A percentile compares a stretch with the other conserved stretches of the same genome.
phyloP scores from a whole-genome alignment of 1,140 invertebrate species.

The Aphis craccivora region DNA sequence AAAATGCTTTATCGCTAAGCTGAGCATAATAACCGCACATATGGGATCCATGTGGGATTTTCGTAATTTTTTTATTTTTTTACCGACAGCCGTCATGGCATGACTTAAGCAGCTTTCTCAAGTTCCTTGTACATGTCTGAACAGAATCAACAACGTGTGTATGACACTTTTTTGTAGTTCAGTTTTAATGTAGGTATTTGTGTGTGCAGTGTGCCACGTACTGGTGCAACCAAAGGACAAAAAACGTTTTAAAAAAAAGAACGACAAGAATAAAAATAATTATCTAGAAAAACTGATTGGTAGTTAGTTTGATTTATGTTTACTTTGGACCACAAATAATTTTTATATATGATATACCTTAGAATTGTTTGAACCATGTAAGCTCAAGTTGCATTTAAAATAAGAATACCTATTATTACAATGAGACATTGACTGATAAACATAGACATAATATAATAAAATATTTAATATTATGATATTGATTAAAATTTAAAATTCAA shows the following conservation, averaged over 20 bases:
- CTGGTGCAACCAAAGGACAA: neutral
- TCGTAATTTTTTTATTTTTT: conserved; percentile 20
- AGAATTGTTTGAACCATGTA: neutral
- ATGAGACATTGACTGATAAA: neutral
- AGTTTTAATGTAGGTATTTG: neutral
- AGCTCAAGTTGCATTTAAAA: neutral
- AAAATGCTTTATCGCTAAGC: conserved; percentile 13
- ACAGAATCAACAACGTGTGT: neutral
- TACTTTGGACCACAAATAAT: neutral
- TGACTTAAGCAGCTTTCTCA: neutral
- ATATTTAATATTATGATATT: neutral
- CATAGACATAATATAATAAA: neutral
- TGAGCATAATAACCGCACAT: neutral
- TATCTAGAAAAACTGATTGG: neutral
- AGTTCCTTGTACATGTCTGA: neutral
- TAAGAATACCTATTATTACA: neutral
- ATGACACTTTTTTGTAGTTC: neutral
- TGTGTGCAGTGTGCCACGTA: neutral
- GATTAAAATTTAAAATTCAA: neutral
- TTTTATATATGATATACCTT: neutral
- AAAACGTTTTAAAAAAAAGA: neutral
- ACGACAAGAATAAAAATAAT: neutral
- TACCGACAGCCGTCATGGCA: neutral
- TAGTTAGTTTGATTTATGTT: neutral
- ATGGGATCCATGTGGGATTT: neutral